A percentile compares a stretch with the other conserved stretches of the same genome.
phyloP scores from a whole-genome alignment of 2,888 invertebrate genomes.

The Pycnomerus fuliginosus region DNA sequence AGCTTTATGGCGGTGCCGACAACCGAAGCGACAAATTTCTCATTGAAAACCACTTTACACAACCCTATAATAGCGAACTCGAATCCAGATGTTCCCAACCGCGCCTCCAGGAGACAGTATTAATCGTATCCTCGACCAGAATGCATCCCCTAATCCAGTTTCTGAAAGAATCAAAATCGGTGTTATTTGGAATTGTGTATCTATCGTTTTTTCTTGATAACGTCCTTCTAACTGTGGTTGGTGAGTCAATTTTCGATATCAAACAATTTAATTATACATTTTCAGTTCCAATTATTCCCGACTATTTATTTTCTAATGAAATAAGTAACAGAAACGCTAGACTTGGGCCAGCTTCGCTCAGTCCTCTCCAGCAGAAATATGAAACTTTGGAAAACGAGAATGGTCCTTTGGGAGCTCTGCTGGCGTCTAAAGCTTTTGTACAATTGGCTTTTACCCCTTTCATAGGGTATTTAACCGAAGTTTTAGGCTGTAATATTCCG shows the following conservation, averaged over 20 bases:
- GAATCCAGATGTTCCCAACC: conserved; percentile 17
- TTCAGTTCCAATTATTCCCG: conserved; percentile 78
- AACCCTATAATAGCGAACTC: conserved; percentile 6
- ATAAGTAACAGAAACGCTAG: conserved; percentile 39
- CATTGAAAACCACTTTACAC: conserved; percentile 35
- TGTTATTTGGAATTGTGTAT: conserved; percentile 64
- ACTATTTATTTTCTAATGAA: conserved; percentile 65
- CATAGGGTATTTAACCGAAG: conserved; percentile 67
- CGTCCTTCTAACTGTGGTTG: conserved; percentile 83
- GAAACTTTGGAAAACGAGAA: conserved; percentile 60
- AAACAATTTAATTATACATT: conserved; percentile 7
- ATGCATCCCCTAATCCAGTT: conserved; percentile 16
- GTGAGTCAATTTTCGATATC: conserved; percentile 57
- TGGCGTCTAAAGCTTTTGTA: conserved; percentile 78
- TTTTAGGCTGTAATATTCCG: conserved; percentile 67
- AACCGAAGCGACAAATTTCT: conserved; percentile 41
- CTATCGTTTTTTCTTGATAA: conserved; percentile 81
- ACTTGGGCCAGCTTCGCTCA: conserved; percentile 43
- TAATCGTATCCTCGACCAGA: neutral
- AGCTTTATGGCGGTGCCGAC: conserved; percentile 27
- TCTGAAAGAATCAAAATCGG: conserved; percentile 41
- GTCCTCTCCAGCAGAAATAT: conserved; percentile 50
- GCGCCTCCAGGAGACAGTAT: conserved; percentile 10
- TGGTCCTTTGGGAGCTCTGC: conserved; percentile 65
- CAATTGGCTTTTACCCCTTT: conserved; percentile 77